phyloP scores from a whole-genome alignment of 2,113 vertebrate species.

The Casuarius casuarius region DNA sequence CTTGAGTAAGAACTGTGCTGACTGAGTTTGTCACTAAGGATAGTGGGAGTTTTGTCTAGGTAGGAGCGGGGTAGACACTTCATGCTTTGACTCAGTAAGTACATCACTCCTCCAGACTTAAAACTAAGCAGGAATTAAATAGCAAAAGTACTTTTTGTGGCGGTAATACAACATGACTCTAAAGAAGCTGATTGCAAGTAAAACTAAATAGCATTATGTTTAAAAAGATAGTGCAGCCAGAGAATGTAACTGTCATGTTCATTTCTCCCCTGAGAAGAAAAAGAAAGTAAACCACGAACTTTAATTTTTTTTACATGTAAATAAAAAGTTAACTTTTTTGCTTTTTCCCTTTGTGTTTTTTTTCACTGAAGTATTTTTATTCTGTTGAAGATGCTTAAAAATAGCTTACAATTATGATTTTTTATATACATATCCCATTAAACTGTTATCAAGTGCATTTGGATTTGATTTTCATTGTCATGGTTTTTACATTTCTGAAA shows the following conservation, averaged over 20 bases:
- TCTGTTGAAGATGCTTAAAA: not conserved
- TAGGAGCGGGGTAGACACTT: not conserved
- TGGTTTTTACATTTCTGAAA: not conserved
- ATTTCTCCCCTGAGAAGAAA: not conserved
- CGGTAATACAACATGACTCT: not conserved
- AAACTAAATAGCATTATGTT: not conserved
- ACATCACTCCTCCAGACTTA: not conserved
- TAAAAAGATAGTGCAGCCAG: not conserved
- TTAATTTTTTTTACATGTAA: not conserved
- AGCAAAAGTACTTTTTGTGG: not conserved
- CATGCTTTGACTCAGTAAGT: conserved; percentile 40
- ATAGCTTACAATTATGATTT: not conserved
- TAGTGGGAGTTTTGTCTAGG: conserved; percentile 40
- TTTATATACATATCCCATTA: not conserved
- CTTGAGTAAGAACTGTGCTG: conserved; percentile 42
- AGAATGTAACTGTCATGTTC: not conserved
- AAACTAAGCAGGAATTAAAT: not conserved
- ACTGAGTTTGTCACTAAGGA: not conserved
- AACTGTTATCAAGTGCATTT: not conserved
- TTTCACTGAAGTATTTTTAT: not conserved
- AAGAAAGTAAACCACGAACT: not conserved
- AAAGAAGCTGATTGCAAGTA: not conserved
- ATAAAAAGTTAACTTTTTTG: not conserved
- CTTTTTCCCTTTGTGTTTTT: not conserved
- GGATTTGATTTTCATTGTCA: not conserved